A percentile compares a stretch with the other conserved stretches of the same genome.
Conservation (phyloP, 2,797 vertebrate species). For the Ceyx erithaca region DNA sequence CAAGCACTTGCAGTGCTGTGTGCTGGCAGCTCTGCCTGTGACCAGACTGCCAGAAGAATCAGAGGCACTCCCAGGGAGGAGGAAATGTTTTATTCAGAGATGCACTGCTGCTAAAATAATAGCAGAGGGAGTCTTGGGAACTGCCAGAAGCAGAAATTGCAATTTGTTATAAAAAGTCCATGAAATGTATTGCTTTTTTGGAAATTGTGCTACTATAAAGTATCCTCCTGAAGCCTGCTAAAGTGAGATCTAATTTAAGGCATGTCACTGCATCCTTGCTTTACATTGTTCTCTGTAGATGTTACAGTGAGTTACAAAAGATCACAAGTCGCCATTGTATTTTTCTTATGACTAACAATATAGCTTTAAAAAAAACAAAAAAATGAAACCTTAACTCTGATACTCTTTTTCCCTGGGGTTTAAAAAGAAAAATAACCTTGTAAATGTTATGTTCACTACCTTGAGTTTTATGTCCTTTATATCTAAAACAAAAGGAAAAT, state of each 20-base stretch:
- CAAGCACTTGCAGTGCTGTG: rapidly evolving
- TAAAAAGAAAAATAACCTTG: not conserved
- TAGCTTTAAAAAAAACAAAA: conserved; percentile 20
- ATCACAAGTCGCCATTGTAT: not conserved
- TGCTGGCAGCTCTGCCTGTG: not conserved
- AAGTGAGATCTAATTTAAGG: conserved; percentile 54
- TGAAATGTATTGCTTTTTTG: conserved; percentile 14
- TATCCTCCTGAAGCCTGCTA: conserved; percentile 12
- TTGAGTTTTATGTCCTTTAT: not conserved
- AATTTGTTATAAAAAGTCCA: conserved; percentile 13
- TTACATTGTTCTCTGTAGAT: conserved; percentile 17
- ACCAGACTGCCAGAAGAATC: not conserved
- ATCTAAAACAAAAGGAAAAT: conserved; percentile 6
- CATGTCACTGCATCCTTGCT: not conserved
- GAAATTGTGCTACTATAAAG: conserved; percentile 22
- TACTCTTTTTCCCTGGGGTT: conserved; percentile 7
- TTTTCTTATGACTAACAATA: conserved; percentile 9
- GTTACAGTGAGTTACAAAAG: conserved; percentile 14
- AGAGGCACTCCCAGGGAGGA: not conserved
- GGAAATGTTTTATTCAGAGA: not conserved
- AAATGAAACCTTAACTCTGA: not conserved
- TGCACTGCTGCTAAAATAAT: conserved; percentile 1
- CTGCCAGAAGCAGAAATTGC: conserved; percentile 7
- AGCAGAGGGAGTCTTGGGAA: conserved; percentile 25
- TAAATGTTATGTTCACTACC: not conserved